phyloP scores from a whole-genome alignment of 1,140 invertebrate genomes.

The Drosophila virilis region DNA sequence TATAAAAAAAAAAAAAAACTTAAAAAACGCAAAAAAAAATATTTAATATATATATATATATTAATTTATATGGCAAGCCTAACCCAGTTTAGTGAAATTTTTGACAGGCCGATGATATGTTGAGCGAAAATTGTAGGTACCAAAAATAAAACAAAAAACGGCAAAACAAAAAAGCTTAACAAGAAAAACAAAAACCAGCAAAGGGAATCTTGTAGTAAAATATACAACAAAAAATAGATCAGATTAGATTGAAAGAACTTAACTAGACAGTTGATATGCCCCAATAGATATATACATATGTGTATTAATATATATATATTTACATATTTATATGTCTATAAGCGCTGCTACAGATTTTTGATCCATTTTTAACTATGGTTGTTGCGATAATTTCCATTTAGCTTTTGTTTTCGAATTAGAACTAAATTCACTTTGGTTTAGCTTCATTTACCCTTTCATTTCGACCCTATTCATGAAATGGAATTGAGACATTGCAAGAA shows the following conservation, averaged over 20 bases:
- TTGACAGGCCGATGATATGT: constrained; percentile 60
- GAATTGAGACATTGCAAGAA: constrained; percentile 70
- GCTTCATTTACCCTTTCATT: not conserved
- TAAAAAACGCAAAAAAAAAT: constrained; percentile 47
- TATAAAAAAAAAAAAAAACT: constrained; percentile 40
- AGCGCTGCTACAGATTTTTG: constrained; percentile 50
- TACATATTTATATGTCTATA: constrained; percentile 38
- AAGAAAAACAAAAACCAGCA: constrained; percentile 29
- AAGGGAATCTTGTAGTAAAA: constrained; percentile 76
- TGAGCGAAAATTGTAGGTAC: constrained; percentile 50
- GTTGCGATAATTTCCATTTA: constrained; percentile 33
- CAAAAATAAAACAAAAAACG: constrained; percentile 41
- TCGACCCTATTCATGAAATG: constrained; percentile 51
- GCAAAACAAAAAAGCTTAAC: constrained; percentile 1
- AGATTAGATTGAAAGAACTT: constrained; percentile 61
- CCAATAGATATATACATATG: constrained; percentile 52
- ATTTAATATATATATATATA: constrained; percentile 53
- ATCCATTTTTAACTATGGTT: constrained; percentile 51
- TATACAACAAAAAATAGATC: constrained; percentile 76
- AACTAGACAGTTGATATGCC: constrained; percentile 55
- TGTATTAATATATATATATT: constrained; percentile 17
- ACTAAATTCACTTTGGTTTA: constrained; percentile 35
- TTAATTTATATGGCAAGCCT: constrained; percentile 56
- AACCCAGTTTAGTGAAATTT: constrained; percentile 82
- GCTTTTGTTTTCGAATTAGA: constrained; percentile 21